A percentile compares a stretch with the other conserved stretches of the same genome.
These are phyloP conservation scores for Tuberolachnus salignus DNA, from an alignment of 2,888 invertebrate species.

Conservation along the genomic window DNA sequence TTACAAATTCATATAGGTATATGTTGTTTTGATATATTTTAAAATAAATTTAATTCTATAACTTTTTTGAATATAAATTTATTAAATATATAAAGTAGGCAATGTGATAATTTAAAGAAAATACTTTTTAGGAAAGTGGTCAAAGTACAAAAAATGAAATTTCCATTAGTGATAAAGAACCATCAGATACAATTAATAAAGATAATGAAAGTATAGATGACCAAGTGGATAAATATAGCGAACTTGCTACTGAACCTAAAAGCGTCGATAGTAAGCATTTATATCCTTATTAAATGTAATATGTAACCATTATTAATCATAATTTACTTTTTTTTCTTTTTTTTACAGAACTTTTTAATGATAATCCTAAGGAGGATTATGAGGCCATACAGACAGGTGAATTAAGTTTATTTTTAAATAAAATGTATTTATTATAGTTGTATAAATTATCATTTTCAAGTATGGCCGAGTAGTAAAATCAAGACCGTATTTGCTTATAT, in stretches of 20 bases:
- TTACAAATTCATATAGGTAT: no score
- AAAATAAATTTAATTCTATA: no score
- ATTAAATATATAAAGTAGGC: no score
- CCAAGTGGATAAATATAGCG: neutral
- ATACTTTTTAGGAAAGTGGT: no score
- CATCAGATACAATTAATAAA: neutral
- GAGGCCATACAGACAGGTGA: neutral
- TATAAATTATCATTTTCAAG: neutral
- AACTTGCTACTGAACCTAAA: neutral
- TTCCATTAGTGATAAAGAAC: neutral
- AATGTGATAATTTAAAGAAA: no score
- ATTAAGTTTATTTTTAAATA: neutral
- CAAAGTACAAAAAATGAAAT: no score
- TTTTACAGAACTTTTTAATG: constrained; percentile 18
- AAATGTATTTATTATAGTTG: neutral
- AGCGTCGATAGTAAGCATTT: constrained; percentile 3
- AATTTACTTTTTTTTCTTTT: neutral
- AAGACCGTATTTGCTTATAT: no score
- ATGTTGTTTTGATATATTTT: no score
- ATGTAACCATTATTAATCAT: neutral
- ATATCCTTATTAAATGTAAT: neutral
- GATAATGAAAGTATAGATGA: neutral
- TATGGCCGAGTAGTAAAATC: no score
- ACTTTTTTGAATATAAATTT: no score
- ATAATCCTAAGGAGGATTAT: constrained; percentile 12